Evolutionary conservation across 35 echinoderm and acorn worm species (phyloP), one percentile per base, ranked within the genome.

Genomic region (Antedon bifida): DNA sequence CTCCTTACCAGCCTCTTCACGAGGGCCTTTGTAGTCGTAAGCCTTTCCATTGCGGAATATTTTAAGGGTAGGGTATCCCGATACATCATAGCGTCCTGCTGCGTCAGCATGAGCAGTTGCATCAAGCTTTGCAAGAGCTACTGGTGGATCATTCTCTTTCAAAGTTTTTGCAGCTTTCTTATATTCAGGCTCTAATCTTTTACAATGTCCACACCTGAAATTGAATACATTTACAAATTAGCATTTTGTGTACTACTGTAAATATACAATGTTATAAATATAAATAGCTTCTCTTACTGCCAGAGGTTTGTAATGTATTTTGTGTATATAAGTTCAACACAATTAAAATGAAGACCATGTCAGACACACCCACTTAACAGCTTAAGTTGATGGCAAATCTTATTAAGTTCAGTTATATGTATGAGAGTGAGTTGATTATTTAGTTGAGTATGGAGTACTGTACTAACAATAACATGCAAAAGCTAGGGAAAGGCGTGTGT

Each of bases 181-280:
- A 81, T 99, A 99, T 39, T 99, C 82, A 11, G 95, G 95, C n/a
- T 88, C 95, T 23, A 99, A 86, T 29, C 34, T 92, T 84, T 99
- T 99, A 76, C 95, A 99, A 55, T 99, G 95, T 80, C 95, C 95
- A 90, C 95, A 99, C 95, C 95, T 99, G 34, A 26, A 73, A 75
- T 34, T 36, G 35, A 76, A 75, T 55, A 5, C 73, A 87, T 29
- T 42, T 33, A 21, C 38, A 42, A 42, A 7, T 42, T 42, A 42
- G 4, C 38, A 42, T 7, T 14, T 42, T 42, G 38, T 42, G n/a
- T n/a, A n/a, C n/a, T n/a, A n/a, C n/a, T n/a, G n/a, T n/a, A n/a
- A n/a, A n/a, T 0, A 83, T 44, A 5, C 21, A n/a, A 35, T n/a
- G n/a, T n/a, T n/a, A n/a, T 32, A 88, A 30, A 34, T 4, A 5